These are phyloP conservation scores for Tragelaphus imberbis DNA, from an alignment of 2,113 vertebrate genomes.

Conservation along the genomic window DNA sequence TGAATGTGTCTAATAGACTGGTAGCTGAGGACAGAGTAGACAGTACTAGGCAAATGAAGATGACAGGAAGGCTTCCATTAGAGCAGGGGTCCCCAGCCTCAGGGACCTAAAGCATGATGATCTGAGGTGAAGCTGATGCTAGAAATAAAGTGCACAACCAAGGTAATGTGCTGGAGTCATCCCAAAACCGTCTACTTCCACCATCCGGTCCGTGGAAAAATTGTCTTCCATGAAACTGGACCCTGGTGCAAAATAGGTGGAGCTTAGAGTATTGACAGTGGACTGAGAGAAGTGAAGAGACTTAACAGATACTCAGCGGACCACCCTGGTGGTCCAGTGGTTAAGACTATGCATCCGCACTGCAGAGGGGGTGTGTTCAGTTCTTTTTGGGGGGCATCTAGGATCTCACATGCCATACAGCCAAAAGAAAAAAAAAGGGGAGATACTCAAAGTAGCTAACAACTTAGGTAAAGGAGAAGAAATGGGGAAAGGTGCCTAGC, in stretches of 20 bases:
- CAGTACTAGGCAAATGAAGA: background rate
- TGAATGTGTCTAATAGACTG: background rate
- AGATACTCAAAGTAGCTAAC: background rate
- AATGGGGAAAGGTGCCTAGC: background rate
- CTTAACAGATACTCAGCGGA: background rate
- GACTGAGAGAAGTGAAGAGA: background rate
- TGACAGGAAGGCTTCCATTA: background rate
- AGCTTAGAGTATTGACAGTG: background rate
- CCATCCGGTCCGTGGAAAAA: background rate
- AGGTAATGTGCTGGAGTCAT: background rate
- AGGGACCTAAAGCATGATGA: background rate
- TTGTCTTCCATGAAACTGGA: background rate
- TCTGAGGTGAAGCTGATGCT: background rate
- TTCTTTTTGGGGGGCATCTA: background rate
- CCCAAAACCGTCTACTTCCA: background rate
- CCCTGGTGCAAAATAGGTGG: background rate
- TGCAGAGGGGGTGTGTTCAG: background rate
- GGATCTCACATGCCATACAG: background rate
- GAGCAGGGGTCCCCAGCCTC: background rate
- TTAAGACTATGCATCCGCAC: background rate
- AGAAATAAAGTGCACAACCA: background rate
- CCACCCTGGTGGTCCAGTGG: background rate
- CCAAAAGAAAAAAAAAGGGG: background rate
- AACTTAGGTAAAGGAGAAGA: background rate
- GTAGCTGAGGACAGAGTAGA: background rate